Base-by-base conservation (phyloP, 2,113 vertebrate species). In the Thamnophis sirtalis region DNA sequence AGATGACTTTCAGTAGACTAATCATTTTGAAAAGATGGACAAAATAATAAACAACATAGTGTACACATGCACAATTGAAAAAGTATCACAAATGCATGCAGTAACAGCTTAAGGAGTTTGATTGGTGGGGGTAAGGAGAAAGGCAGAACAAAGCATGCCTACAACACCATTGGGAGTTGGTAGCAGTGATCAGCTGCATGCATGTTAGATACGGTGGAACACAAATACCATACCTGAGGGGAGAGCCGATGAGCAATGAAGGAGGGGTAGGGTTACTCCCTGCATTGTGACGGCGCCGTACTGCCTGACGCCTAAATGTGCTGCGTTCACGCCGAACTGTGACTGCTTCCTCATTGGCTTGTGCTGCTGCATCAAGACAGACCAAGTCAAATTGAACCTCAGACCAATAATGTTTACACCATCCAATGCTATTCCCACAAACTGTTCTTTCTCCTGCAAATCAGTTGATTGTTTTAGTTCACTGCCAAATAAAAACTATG, bases 301-400 rank as follows among this genome's bases (percentile, higher is more conserved):
- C 99, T 58, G 99, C 99, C 98, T 99, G 99, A 96, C 99, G 98
- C 96, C 99, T 99, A 98, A 99, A 99, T 95, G 99, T 99, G 98
- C 99, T 99, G 97, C 99, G 98, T 96, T 99, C 99, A 89, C 99
- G 98, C 89, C 98, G 98, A 96, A 99, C 99, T 94, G 99, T 98
- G 97, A 99, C 98, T 60, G 98, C 96, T 97, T 99, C 99, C 98
- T 99, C 99, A 95, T 98, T 98, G 97, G 98, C 98, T 91, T 98
- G 98, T 95, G 98, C 99, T 99, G 98, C 98, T 97, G 95, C 96
- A 97, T 97, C 96, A 98, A 99, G 98, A 98, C 96, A 98, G 97
- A 98, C 98, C 53, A 97, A 96, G 97, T 98, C 97, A 98, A 97
- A 98, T 38, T 94, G 92, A 93, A 97, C 97, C 97, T 97, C 96